A percentile compares a stretch with the other conserved stretches of the same genome.
Evolutionary conservation across 1,140 invertebrate species (phyloP).

Genomic region (Eriocheir sinensis): DNA sequence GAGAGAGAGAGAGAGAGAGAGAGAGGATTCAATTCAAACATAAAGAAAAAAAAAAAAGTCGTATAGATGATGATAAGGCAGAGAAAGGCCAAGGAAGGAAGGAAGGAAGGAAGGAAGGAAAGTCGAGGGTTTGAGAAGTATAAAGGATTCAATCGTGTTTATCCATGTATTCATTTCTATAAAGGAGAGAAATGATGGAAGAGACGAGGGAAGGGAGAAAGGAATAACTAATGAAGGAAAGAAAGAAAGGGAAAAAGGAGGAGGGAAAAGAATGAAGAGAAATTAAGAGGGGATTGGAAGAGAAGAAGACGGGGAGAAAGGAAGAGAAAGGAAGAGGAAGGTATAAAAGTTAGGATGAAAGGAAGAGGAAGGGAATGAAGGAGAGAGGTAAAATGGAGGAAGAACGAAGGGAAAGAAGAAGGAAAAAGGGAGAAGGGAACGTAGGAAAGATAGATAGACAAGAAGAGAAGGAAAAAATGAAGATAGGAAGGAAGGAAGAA

Average conservation of each 20-base stretch:
- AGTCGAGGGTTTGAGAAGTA: not conserved
- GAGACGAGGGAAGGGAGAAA: constrained; percentile 33
- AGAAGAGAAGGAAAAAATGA: not conserved
- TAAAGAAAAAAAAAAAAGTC: not conserved
- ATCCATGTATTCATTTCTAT: not conserved
- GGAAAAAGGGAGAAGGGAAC: not conserved
- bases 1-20: not conserved
- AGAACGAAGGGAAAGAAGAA: not conserved
- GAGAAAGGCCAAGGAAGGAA: not conserved
- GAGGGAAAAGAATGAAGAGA: not conserved
- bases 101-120: not conserved
- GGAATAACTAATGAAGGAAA: not conserved
- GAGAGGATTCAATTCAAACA: not conserved
- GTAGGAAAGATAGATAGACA: not conserved
- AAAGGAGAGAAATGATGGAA: not conserved
- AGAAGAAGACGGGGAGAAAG: not conserved
- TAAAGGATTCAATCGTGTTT: not conserved
- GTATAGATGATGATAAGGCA: not conserved
- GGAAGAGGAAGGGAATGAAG: not conserved
- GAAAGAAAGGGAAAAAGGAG: not conserved
- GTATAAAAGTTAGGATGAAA: not conserved
- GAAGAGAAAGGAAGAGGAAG: too few species aligned
- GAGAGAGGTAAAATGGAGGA: not conserved
- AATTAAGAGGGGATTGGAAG: not conserved
- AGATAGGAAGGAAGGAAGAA: not conserved